Evolutionary conservation across 2,888 invertebrate species (phyloP), one percentile per base, ranked within the genome.

Genomic region (Carpatolechia fugitivella): DNA sequence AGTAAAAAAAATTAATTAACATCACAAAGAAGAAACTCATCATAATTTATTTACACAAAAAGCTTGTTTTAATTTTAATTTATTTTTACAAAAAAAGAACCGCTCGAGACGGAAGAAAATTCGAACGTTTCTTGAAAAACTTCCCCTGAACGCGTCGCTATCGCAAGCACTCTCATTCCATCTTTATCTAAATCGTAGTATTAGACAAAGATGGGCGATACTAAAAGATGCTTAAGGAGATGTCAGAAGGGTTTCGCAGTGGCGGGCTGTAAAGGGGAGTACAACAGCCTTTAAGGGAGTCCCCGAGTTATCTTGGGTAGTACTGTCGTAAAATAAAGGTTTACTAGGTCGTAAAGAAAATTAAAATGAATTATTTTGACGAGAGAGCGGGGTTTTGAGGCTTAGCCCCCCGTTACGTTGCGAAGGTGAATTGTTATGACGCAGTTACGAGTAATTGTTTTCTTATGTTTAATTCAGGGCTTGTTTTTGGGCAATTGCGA

Each of bases 351-450:
- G 87, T 90, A 90, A 89, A 89, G 88, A 88, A 89, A 90, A 90
- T 90, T 89, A 90, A 89, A 90, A 90, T 90, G 90, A 90, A 89
- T 90, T 90, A 90, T 90, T 90, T 89, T 90, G 90, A 89, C 90
- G 90, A 89, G 87, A 80, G 76, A 72, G 77, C 80, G 78, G 78
- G 70, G 70, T 74, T 73, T 76, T 70, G 77, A 69, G 68, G 74
- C 68, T 67, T 67, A 71, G 69, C 71, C 66, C 73, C 68, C 72
- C 74, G 71, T 75, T 72, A 68, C 68, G 72, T 71, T 62, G 64
- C 61, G 60, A 64, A 78, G 82, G 78, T 77, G 82, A 77, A 85
- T 78, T 80, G 85, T 85, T 85, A 87, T 81, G 62, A 69, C 58
- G 69, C 77, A 60, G 69, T 82, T 74, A 79, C 67, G 60, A 66